Conservation (phyloP, 1,140 invertebrate species). For the Dendroctonus valens region DNA sequence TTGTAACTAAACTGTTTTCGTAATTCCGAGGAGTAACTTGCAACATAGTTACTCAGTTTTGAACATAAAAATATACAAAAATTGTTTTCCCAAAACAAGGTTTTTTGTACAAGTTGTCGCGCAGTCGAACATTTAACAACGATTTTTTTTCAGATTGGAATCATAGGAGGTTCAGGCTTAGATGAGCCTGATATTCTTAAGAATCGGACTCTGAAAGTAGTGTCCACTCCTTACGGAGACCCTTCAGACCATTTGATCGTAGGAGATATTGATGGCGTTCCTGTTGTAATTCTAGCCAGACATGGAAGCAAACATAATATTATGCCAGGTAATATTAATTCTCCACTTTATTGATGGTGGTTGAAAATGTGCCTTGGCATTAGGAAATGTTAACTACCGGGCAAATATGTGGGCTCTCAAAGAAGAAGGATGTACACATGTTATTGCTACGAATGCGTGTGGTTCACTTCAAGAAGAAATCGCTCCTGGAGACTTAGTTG, state of each 20-base stretch:
- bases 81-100: too few species aligned
- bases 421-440: constrained; percentile 83
- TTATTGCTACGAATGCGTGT: constrained; percentile 88
- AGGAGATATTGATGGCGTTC: constrained; percentile 74
- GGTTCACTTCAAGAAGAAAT: constrained; percentile 90
- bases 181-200: constrained; percentile 82
- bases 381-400: constrained; percentile 82
- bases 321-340: constrained; percentile 66
- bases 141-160: constrained; percentile 71
- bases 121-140: too few species aligned
- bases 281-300: constrained; percentile 82
- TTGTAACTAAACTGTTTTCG: too few species aligned
- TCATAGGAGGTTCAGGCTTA: constrained; percentile 93
- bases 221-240: constrained; percentile 80
- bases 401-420: constrained; percentile 96
- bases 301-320: constrained; percentile 86
- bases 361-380: not conserved
- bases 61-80: too few species aligned
- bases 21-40: too few species aligned
- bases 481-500: constrained; percentile 82
- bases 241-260: constrained; percentile 80
- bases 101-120: too few species aligned
- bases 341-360: not conserved
- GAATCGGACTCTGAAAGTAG: constrained; percentile 60
- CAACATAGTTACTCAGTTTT: too few species aligned